These are phyloP conservation scores for Gorsachius goisagi DNA, from an alignment of 2,113 vertebrate species.

Conservation along the genomic window DNA sequence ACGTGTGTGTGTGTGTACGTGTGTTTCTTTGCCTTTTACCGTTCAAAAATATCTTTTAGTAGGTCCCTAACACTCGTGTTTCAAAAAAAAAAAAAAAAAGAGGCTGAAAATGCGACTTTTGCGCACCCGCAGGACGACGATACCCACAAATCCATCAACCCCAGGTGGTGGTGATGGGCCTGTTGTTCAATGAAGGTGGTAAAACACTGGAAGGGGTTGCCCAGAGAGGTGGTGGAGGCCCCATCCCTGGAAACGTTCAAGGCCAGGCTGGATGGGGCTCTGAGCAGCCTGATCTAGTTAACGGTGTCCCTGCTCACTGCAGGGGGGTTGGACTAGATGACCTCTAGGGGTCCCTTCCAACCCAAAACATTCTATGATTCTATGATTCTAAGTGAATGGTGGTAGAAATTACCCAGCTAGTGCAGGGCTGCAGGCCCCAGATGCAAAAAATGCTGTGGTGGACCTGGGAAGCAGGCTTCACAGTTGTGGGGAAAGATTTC, in stretches of 20 bases:
- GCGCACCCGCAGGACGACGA: background rate
- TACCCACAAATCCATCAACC: background rate
- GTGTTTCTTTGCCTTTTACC: background rate
- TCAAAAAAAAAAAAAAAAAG: background rate
- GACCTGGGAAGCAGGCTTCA: background rate
- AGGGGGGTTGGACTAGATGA: no score
- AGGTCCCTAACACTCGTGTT: background rate
- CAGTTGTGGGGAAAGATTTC: background rate
- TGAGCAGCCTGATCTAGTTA: no score
- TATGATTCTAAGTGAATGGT: background rate
- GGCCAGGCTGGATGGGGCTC: no score
- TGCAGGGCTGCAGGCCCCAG: background rate
- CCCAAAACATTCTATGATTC: no score
- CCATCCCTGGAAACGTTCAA: no score
- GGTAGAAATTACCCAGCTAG: background rate
- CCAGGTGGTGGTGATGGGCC: background rate
- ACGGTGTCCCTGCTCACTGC: no score
- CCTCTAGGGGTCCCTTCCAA: no score
- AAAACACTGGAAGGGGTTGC: no score
- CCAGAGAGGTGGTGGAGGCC: no score
- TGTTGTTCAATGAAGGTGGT: background rate
- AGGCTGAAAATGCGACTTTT: background rate
- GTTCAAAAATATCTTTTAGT: background rate
- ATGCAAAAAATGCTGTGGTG: background rate
- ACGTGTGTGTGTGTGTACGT: rapidly evolving